Percentiles rank a stretch among this genome's conserved stretches.
These are phyloP conservation scores for Pinna nobilis DNA, from an alignment of 1,140 invertebrate genomes.

Conservation along the genomic window DNA sequence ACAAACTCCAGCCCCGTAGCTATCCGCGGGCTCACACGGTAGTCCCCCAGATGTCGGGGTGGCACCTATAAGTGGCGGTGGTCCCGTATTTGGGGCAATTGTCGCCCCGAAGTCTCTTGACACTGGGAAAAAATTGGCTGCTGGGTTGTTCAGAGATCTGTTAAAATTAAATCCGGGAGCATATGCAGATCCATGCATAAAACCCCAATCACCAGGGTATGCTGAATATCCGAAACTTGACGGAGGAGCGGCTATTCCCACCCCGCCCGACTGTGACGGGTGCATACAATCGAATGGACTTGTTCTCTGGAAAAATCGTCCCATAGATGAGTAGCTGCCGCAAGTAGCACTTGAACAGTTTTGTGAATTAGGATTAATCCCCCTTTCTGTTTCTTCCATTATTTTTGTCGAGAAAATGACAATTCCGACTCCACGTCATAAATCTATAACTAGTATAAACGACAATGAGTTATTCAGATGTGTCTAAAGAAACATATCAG, in stretches of 20 bases:
- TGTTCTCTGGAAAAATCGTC: conserved; percentile 56
- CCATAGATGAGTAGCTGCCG: conserved; percentile 46
- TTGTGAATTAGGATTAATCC: conserved; percentile 43
- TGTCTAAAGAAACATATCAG: conserved; percentile 14
- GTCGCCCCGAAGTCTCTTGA: conserved; percentile 33
- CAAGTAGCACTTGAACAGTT: conserved; percentile 31
- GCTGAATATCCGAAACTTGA: conserved; percentile 53
- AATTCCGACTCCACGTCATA: conserved; percentile 47
- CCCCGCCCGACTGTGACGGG: conserved; percentile 42
- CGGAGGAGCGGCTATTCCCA: conserved; percentile 38
- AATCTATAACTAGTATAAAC: conserved; percentile 40
- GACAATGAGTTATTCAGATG: conserved; percentile 48
- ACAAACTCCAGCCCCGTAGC: conserved; percentile 40
- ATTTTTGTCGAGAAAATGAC: conserved; percentile 38
- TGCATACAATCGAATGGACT: conserved; percentile 66
- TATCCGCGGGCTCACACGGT: conserved; percentile 32
- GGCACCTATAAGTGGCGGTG: conserved; percentile 36
- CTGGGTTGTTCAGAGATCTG: conserved; percentile 31
- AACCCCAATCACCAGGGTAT: conserved; percentile 58
- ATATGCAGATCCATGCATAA: conserved; percentile 47
- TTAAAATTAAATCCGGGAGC: conserved; percentile 43
- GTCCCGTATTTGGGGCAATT: conserved; percentile 17
- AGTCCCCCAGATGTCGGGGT: conserved; percentile 36
- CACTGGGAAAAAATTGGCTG: conserved; percentile 37
- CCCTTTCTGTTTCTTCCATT: conserved; percentile 49